Conservation (phyloP, 2,113 vertebrate species). For the Podarcis raffonei region DNA sequence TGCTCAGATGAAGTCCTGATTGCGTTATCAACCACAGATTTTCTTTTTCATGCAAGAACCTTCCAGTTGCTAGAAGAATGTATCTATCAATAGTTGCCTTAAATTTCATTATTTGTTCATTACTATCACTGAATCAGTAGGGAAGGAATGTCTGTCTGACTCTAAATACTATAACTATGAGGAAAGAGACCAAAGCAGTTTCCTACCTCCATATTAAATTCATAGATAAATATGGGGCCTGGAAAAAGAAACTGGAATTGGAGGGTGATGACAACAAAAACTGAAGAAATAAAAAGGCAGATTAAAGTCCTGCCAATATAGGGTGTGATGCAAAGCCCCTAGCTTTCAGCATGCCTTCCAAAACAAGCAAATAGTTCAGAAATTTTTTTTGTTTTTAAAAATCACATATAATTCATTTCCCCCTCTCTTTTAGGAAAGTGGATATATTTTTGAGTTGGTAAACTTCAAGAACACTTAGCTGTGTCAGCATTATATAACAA, state of each 20-base stretch:
- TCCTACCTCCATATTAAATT: fast-evolving
- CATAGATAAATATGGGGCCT: background rate
- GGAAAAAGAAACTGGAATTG: background rate
- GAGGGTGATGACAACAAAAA: background rate
- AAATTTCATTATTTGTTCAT: background rate
- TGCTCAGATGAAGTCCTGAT: background rate
- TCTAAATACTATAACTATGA: background rate
- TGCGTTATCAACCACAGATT: background rate
- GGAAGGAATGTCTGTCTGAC: background rate
- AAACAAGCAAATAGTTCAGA: background rate
- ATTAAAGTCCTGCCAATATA: background rate
- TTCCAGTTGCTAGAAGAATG: background rate
- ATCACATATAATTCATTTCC: background rate
- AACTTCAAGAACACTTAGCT: background rate
- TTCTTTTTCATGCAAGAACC: background rate
- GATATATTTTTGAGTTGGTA: background rate
- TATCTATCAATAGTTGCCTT: background rate
- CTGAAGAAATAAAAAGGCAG: background rate
- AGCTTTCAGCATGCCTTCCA: background rate
- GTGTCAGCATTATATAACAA: background rate
- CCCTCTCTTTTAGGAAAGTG: background rate
- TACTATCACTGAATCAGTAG: background rate
- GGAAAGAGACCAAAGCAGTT: background rate
- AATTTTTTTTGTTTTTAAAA: conserved; percentile 30
- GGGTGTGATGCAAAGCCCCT: background rate